These are phyloP conservation scores for Eupithecia dodoneata DNA, from an alignment of 2,888 invertebrate species.

Conservation along the genomic window DNA sequence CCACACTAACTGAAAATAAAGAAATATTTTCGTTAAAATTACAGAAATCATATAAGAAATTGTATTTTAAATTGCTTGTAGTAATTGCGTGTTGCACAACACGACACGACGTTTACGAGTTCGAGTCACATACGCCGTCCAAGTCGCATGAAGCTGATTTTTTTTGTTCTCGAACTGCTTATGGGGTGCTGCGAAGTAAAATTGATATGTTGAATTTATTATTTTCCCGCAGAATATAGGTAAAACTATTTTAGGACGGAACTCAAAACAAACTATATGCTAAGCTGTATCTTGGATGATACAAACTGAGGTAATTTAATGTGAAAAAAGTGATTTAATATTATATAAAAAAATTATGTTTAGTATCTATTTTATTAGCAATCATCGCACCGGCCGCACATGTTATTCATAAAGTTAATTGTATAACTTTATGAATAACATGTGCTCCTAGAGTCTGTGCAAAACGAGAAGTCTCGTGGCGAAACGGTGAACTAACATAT, in stretches of 20 bases:
- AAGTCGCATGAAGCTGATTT: not conserved
- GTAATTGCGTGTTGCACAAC: too few relatives aligned
- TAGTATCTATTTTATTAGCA: too few relatives aligned
- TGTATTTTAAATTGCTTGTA: not conserved
- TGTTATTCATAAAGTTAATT: too few relatives aligned
- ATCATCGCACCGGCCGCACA: too few relatives aligned
- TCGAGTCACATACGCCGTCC: not conserved
- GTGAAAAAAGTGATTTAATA: too few relatives aligned
- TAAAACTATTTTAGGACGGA: not conserved
- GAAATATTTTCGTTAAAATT: conserved; percentile 3
- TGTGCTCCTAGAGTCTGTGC: too few relatives aligned
- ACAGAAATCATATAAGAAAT: not conserved
- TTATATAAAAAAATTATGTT: too few relatives aligned
- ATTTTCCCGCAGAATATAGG: not conserved
- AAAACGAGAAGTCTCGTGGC: too few relatives aligned
- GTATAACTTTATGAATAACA: too few relatives aligned
- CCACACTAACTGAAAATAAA: conserved; percentile 24
- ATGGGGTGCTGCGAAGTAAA: not conserved
- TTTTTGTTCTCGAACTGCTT: not conserved
- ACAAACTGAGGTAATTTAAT: too few relatives aligned
- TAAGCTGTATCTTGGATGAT: not conserved
- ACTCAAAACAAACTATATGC: not conserved
- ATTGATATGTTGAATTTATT: too few relatives aligned
- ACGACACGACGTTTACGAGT: not conserved
- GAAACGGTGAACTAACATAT: too few relatives aligned